These are phyloP conservation scores for Clytia hemisphaerica DNA, from an alignment of 30 jellyfish, hydroid and myxozoan genomes.

Conservation along the genomic window DNA sequence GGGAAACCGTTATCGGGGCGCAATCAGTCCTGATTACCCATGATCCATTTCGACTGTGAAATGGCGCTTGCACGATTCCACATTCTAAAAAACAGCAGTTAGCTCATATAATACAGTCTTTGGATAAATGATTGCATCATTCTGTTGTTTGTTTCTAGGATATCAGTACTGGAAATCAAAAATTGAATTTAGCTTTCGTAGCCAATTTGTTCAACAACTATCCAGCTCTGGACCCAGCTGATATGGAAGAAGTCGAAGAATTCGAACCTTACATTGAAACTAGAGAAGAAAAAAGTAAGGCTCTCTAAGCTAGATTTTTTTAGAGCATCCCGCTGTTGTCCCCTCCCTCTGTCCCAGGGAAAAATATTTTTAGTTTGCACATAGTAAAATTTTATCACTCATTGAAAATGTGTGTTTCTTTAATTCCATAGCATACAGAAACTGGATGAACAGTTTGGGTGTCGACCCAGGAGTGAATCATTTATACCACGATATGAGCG, in stretches of 20 bases:
- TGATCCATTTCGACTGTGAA: no score
- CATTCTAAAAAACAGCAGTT: no score
- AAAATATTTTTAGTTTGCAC: no score
- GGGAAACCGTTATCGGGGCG: no score
- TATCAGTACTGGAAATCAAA: slow-evolving; percentile 47
- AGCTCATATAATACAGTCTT: no score
- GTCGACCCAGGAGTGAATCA: slow-evolving; percentile 60
- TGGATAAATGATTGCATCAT: no score
- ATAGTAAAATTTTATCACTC: no score
- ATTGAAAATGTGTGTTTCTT: no score
- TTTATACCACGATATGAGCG: slow-evolving; percentile 48
- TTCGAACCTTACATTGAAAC: slow-evolving; percentile 26
- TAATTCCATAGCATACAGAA: slow-evolving; percentile 47
- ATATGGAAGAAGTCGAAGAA: slow-evolving; percentile 8
- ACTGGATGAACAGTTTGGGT: slow-evolving; percentile 84
- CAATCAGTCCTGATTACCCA: no score
- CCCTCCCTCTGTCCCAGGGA: no score
- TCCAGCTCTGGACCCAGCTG: slow-evolving; percentile 51
- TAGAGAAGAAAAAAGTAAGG: slow-evolving; percentile 51
- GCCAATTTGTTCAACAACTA: slow-evolving; percentile 48
- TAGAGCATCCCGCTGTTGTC: background rate
- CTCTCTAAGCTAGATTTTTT: background rate
- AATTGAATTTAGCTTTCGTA: slow-evolving; percentile 50
- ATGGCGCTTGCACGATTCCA: no score
- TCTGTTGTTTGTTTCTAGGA: slow-evolving; percentile 8